Base-by-base conservation (phyloP, 2,113 vertebrate species). In the Poecile atricapillus region DNA sequence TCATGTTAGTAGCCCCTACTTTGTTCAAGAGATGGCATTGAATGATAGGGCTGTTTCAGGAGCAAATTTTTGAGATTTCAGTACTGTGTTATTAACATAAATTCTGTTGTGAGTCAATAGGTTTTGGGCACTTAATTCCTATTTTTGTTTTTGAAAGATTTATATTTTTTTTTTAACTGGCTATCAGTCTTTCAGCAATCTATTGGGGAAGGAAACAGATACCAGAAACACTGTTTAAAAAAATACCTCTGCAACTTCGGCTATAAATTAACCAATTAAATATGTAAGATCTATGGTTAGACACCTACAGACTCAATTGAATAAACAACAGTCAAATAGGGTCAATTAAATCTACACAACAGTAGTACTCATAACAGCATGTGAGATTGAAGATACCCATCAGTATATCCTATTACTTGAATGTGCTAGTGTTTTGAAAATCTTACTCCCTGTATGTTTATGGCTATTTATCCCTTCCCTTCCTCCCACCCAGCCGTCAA, bases 191-290 rank as follows among this genome's bases (percentile, higher is more conserved):
- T 91, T 88, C 47, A 71, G 11, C 43, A 86, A 78, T 25, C 18
- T 63, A 46, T 56, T 12, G 33, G 18, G 79, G 37, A 93, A 77
- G 79, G 82, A 91, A 92, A 64, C 5, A 59, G 82, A 23, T 46
- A 90, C 25, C 33, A 91, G 64, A 90, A 92, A 74, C n/a, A 65
- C 6, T 6, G 44, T 83, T 74, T 68, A 0, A 50, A 77, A 85
- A 95, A 74, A 27, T 60, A 67, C n/a, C 10, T 80, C 46, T 78
- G 46, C 56, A 90, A 74, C 15, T 87, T 43, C 4, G 3, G 41
- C 64, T 71, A 85, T 89, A 93, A 84, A 90, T 90, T 68, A 94
- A 74, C 25, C 33, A 94, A 95, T 73, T 85, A 90, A 93, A 64
- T 90, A 77, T 67, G 18, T 67, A 68, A 92, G 79, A 86, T 92